Evolutionary conservation across 2,113 vertebrate genomes (phyloP), one percentile per base, ranked within the genome.

Genomic region (Myotis davidii): DNA sequence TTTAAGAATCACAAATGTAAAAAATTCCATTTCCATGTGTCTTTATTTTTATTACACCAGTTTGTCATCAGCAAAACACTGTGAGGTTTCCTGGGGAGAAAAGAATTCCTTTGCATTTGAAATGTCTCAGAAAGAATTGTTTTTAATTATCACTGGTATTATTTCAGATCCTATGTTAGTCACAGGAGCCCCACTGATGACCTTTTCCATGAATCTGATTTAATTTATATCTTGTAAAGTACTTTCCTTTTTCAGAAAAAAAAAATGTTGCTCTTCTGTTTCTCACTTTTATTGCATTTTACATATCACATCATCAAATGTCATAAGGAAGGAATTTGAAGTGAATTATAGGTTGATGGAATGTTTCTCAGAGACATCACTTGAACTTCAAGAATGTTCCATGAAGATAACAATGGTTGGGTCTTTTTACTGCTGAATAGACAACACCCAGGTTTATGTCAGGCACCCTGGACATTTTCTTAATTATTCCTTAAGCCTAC

Each of bases 51-150:
- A 94, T 96, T 95, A 91, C 20, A 97, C 84, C 77, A 77, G 61
- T 96, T 94, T 96, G 76, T 96, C 94, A 97, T 97, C 92, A 95
- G 65, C 64, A 90, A 95, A 95, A 96, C 92, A 96, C 78, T 92
- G 92, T 94, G 92, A 97, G 92, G 95, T 88, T 95, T 96, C 73
- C 92, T 95, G 39, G 96, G 91, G 82, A 97, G 85, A 92, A 14
- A 65, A 89, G 79, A 78, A 23, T 74, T 96, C 27, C 52, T 94
- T 54, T 94, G 27, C 54, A 72, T 90, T 91, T 95, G 48, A 97
- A 96, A 86, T 79, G 56, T 72, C 77, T 86, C 67, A 50, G 21
- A 94, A 96, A 92, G 90, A 96, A 96, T 82, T 86, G 69, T 37
- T 96, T 95, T 88, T 94, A 95, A 91, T 95, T 96, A 96, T 94